Evolutionary conservation across 2,113 vertebrate species (phyloP).

Genomic region (Eulemur macaco): DNA sequence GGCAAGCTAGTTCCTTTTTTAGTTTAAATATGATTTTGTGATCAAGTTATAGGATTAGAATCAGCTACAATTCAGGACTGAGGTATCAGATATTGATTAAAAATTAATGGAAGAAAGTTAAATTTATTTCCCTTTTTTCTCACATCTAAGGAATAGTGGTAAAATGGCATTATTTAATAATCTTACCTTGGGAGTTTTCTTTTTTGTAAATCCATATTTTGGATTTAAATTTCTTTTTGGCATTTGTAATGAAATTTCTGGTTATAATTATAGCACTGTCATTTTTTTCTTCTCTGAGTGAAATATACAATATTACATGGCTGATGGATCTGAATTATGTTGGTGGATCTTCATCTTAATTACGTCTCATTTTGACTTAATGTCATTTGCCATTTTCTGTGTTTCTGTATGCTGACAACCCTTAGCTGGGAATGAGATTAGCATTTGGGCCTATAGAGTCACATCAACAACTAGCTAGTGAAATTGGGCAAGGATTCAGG

Average conservation of each 20-base stretch:
- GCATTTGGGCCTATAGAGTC: neutral
- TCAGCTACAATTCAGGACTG: constrained; percentile 25
- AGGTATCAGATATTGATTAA: constrained; percentile 45
- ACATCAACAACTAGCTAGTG: neutral
- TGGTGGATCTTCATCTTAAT: neutral
- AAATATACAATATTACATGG: neutral
- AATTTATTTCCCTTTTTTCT: constrained; percentile 18
- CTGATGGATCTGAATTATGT: neutral
- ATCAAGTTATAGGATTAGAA: constrained; percentile 45
- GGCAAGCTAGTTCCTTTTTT: constrained; percentile 25
- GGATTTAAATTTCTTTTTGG: constrained; percentile 30
- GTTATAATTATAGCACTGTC: neutral
- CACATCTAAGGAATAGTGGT: neutral
- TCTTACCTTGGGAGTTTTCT: neutral
- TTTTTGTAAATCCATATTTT: neutral
- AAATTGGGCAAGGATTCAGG: neutral
- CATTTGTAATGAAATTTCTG: constrained; percentile 28
- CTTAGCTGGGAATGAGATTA: neutral
- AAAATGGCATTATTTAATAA: constrained; percentile 24
- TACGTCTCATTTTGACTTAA: constrained; percentile 39
- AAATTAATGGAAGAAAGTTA: constrained; percentile 2
- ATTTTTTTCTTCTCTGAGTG: constrained; percentile 47
- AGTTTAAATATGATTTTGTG: constrained; percentile 52
- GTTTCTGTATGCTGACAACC: neutral
- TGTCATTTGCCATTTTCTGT: constrained; percentile 21